Evolutionary conservation across 2,113 vertebrate genomes (phyloP).

Genomic region (Calypte anna): DNA sequence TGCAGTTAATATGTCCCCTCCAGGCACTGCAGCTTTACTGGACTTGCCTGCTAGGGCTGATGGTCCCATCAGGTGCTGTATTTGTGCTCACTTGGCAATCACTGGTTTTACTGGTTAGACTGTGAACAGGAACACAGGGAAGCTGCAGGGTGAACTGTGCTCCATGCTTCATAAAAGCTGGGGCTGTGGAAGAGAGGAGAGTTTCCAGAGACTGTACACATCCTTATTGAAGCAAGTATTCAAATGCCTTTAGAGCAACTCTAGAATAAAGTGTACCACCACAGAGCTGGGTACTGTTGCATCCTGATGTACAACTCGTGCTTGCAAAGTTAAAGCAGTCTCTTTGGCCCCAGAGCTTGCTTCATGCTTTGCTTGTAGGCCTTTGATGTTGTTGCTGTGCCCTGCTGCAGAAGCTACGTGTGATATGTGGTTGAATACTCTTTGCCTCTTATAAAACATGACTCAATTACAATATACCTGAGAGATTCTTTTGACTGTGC

Average conservation of each 20-base stretch:
- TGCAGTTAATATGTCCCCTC: not conserved
- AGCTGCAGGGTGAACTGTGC: not conserved
- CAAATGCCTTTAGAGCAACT: not conserved
- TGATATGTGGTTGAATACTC: not conserved
- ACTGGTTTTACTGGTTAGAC: not conserved
- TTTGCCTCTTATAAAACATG: slow-evolving; percentile 44
- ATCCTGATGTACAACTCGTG: not conserved
- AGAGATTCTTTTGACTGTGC: slow-evolving; percentile 40
- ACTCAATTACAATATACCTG: slow-evolving; percentile 24
- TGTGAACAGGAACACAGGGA: not conserved
- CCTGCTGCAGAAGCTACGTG: slow-evolving; percentile 9
- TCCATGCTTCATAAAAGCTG: not conserved
- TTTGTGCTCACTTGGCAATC: not conserved
- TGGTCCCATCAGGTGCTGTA: not conserved
- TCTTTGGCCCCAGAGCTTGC: not conserved
- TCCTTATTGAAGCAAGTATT: not conserved
- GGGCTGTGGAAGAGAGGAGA: not conserved
- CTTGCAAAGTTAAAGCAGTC: not conserved
- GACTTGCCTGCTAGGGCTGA: not conserved
- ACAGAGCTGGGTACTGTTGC: slow-evolving; percentile 14
- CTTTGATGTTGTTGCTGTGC: slow-evolving; percentile 22
- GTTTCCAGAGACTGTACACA: not conserved
- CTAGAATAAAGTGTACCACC: slow-evolving; percentile 16
- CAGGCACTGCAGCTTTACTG: not conserved
- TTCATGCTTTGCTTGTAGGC: not conserved